A percentile compares a stretch with the other conserved stretches of the same genome.
Evolutionary conservation across 2,888 invertebrate genomes (phyloP).

Genomic region (Lithosia quadra): DNA sequence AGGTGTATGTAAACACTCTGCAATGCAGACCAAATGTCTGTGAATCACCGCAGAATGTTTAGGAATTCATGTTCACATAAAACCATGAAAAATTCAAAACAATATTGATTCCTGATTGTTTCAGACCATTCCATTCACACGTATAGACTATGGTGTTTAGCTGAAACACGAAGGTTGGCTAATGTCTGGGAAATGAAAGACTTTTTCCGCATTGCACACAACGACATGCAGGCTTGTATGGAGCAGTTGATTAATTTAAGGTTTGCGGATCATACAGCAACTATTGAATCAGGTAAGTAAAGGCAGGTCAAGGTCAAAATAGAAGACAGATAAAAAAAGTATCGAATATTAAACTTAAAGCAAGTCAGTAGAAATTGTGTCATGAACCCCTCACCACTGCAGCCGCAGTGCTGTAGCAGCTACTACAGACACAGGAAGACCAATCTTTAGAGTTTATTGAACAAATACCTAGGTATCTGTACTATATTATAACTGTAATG

Average conservation of each 20-base stretch:
- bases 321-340: background rate
- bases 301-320: background rate
- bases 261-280: conserved; percentile 87
- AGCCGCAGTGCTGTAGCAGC: too few relatives aligned
- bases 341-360: background rate
- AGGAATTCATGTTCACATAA: too few relatives aligned
- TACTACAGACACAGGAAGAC: background rate
- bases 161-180: conserved; percentile 90
- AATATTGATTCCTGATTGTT: conserved; percentile 13
- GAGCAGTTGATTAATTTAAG: conserved; percentile 86
- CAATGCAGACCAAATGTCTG: too few relatives aligned
- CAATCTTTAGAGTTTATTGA: background rate
- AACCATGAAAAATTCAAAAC: background rate
- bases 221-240: conserved; percentile 88
- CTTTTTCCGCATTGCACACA: conserved; percentile 90
- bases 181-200: conserved; percentile 92
- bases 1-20: too few relatives aligned
- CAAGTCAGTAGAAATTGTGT: background rate
- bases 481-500: background rate
- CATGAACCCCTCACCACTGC: too few relatives aligned
- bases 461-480: too few relatives aligned
- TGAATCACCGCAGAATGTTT: too few relatives aligned
- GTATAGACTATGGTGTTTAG: conserved; percentile 92
- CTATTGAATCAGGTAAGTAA: conserved; percentile 81
- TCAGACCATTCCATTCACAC: conserved; percentile 93